phyloP scores from a whole-genome alignment of 2,888 invertebrate genomes.

The Ganaspis brasiliensis region DNA sequence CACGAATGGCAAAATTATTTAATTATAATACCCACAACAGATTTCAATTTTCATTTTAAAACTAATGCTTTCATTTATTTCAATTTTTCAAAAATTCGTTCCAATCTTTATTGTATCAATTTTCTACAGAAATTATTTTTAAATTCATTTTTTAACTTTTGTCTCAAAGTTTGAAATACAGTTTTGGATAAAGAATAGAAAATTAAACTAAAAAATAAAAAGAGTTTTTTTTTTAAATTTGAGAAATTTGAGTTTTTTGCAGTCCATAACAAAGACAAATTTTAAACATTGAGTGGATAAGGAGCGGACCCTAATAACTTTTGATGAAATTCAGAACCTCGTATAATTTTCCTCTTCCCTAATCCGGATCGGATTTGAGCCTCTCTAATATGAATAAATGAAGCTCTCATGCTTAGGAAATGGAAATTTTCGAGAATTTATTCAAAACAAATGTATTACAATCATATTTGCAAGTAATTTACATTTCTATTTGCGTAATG shows the following conservation, averaged over 20 bases:
- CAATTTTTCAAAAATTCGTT: too few species aligned
- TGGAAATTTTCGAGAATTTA: not conserved
- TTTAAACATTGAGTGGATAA: slow-evolving; percentile 32
- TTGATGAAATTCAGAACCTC: slow-evolving; percentile 28
- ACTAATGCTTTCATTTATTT: too few species aligned
- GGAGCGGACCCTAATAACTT: slow-evolving; percentile 19
- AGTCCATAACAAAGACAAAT: not conserved
- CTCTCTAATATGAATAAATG: slow-evolving; percentile 35
- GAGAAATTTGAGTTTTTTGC: not conserved
- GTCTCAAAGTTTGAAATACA: too few species aligned
- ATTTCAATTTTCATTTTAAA: too few species aligned
- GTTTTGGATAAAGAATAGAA: too few species aligned
- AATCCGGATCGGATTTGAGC: slow-evolving; percentile 33
- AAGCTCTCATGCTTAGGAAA: slow-evolving; percentile 13
- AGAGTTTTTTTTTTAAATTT: too few species aligned
- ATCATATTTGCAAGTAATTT: slow-evolving; percentile 26
- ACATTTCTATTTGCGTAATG: slow-evolving; percentile 1
- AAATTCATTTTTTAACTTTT: too few species aligned
- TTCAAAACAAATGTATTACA: slow-evolving; percentile 25
- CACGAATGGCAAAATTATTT: not conserved
- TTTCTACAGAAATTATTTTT: too few species aligned
- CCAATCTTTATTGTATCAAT: too few species aligned
- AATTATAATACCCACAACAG: too few species aligned
- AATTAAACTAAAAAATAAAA: not conserved
- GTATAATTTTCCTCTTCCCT: slow-evolving; percentile 23